phyloP scores from a whole-genome alignment of 1,140 invertebrate species.

The Anastatus disparis region DNA sequence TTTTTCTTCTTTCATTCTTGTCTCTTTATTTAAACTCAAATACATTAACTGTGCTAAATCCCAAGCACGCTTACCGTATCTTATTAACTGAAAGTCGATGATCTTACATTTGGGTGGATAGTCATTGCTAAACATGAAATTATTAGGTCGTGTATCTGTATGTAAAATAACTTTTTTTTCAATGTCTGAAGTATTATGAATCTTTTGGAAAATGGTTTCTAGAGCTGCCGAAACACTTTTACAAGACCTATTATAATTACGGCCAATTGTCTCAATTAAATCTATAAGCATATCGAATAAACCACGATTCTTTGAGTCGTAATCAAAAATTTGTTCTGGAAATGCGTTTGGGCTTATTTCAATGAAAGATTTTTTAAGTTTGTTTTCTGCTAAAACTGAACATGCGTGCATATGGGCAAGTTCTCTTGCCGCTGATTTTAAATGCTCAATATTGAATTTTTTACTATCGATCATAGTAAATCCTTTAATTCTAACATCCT shows the following conservation, averaged over 20 bases:
- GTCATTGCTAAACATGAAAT: slow-evolving; percentile 46
- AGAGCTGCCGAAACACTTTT: background rate
- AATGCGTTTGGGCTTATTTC: background rate
- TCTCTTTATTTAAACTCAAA: slow-evolving; percentile 17
- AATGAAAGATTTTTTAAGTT: slow-evolving; percentile 40
- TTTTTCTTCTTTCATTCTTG: background rate
- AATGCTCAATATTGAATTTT: slow-evolving; percentile 61
- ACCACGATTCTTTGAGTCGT: background rate
- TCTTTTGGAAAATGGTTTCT: no score
- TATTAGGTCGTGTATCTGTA: slow-evolving; percentile 16
- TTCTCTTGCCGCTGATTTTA: slow-evolving; percentile 62
- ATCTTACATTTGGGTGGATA: slow-evolving; percentile 66
- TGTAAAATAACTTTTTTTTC: slow-evolving; percentile 5
- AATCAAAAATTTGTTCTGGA: background rate
- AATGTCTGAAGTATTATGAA: background rate
- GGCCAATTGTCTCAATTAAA: background rate
- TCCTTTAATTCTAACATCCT: slow-evolving; percentile 60
- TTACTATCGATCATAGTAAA: slow-evolving; percentile 52
- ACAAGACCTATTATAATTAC: background rate
- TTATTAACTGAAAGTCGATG: slow-evolving; percentile 69
- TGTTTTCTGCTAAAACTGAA: slow-evolving; percentile 67
- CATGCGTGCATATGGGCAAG: slow-evolving; percentile 70
- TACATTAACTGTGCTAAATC: slow-evolving; percentile 55
- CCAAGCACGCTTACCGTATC: slow-evolving; percentile 60
- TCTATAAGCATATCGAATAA: background rate